Conservation (phyloP, 2,797 vertebrate species). For the Paramormyrops hopkinsi region DNA sequence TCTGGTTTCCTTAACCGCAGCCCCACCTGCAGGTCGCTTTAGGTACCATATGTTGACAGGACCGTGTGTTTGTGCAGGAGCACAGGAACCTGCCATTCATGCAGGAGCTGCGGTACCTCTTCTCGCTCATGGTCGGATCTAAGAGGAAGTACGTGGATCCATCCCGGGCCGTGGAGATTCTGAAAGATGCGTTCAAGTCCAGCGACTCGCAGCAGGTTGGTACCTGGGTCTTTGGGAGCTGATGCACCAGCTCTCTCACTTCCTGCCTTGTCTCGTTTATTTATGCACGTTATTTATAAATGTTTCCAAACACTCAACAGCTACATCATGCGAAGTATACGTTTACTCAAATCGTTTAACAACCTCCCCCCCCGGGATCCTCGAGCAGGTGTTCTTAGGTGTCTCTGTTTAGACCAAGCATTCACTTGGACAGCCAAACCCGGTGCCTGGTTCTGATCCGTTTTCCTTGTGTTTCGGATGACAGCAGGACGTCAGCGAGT, state of each 20-base stretch:
- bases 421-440: neutral
- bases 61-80: constrained; percentile 61
- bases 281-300: neutral
- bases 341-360: neutral
- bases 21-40: neutral
- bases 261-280: neutral
- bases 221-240: neutral
- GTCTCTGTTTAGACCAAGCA: neutral
- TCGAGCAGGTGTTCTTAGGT: neutral
- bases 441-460: neutral
- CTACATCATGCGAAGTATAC: neutral
- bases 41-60: neutral
- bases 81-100: constrained; percentile 96
- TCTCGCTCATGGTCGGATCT: constrained; percentile 93
- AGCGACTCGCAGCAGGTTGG: constrained; percentile 94
- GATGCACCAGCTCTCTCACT: neutral
- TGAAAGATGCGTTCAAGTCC: constrained; percentile 97
- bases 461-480: constrained; percentile 27
- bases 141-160: constrained; percentile 97
- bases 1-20: neutral
- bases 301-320: neutral
- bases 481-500: constrained; percentile 99
- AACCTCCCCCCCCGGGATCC: neutral
- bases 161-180: constrained; percentile 91
- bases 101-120: constrained; percentile 87